Conservation (phyloP, 2,888 invertebrate genomes). For the Oscheius sp. region DNA sequence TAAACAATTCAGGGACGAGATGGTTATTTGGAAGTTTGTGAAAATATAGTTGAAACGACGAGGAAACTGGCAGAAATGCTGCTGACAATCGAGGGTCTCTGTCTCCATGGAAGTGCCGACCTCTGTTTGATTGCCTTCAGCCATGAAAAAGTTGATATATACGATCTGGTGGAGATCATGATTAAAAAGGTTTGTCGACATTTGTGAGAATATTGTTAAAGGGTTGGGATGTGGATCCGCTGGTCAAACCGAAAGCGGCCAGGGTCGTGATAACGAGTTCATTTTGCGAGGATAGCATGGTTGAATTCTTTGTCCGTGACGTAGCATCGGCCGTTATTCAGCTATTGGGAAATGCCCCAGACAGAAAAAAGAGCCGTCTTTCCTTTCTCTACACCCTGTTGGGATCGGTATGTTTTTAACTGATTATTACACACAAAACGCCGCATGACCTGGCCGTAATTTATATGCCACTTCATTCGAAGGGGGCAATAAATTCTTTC, state of each 20-base stretch:
- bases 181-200: constrained; percentile 33
- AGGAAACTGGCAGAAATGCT: constrained; percentile 11
- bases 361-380: constrained; percentile 34
- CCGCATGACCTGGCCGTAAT: background rate
- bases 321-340: constrained; percentile 33
- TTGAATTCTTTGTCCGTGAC: constrained; percentile 47
- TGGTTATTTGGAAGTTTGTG: constrained; percentile 74
- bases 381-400: constrained; percentile 44
- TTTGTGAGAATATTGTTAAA: constrained; percentile 13
- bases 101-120: constrained; percentile 80
- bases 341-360: background rate
- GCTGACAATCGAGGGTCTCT: constrained; percentile 8
- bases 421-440: too few species aligned
- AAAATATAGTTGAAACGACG: constrained; percentile 72
- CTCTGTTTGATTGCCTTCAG: constrained; percentile 90
- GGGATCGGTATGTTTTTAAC: constrained; percentile 32
- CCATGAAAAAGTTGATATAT: constrained; percentile 82
- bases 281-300: constrained; percentile 46
- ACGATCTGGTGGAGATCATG: constrained; percentile 82
- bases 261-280: constrained; percentile 42
- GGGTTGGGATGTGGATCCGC: constrained; percentile 54
- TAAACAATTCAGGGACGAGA: constrained; percentile 48
- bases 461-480: background rate
- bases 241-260: constrained; percentile 44
- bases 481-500: background rate